These are phyloP conservation scores for Paraplagusia blochii DNA, from an alignment of 2,113 vertebrate genomes.

Conservation along the genomic window DNA sequence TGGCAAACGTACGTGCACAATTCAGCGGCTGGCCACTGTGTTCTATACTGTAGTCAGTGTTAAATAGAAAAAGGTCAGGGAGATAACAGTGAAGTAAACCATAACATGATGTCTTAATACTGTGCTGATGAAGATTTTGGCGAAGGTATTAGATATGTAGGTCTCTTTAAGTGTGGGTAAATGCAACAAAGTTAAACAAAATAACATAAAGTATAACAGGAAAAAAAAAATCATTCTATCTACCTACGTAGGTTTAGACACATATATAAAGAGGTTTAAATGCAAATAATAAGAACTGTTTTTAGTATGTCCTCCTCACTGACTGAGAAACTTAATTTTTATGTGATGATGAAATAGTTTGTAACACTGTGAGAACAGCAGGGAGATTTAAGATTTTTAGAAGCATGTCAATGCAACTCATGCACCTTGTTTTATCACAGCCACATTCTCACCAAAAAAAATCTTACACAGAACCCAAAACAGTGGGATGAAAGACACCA, in stretches of 20 bases:
- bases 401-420: slow-evolving; percentile 26
- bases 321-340: slow-evolving; percentile 30
- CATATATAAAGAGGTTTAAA: no score
- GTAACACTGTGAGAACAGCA: slow-evolving; percentile 57
- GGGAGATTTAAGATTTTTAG: slow-evolving; percentile 18
- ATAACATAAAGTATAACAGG: not conserved
- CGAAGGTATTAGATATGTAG: not conserved
- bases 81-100: slow-evolving; percentile 14
- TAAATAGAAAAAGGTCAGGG: slow-evolving; percentile 22
- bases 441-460: slow-evolving; percentile 22
- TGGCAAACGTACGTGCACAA: slow-evolving; percentile 28
- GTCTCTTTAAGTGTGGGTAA: no score
- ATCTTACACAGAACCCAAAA: not conserved
- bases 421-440: slow-evolving; percentile 36
- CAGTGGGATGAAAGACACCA: slow-evolving; percentile 52
- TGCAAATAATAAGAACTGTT: no score
- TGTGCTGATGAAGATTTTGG: slow-evolving; percentile 1
- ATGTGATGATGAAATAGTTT: slow-evolving; percentile 42
- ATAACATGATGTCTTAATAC: slow-evolving; percentile 33
- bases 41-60: slow-evolving; percentile 27
- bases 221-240: no score
- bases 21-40: slow-evolving; percentile 18
- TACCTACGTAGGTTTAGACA: no score
- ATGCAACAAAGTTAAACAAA: not conserved
- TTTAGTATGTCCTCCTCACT: slow-evolving; percentile 2